These are phyloP conservation scores for Nemotelus pantherinus DNA, from an alignment of 2,888 invertebrate species.

Conservation along the genomic window DNA sequence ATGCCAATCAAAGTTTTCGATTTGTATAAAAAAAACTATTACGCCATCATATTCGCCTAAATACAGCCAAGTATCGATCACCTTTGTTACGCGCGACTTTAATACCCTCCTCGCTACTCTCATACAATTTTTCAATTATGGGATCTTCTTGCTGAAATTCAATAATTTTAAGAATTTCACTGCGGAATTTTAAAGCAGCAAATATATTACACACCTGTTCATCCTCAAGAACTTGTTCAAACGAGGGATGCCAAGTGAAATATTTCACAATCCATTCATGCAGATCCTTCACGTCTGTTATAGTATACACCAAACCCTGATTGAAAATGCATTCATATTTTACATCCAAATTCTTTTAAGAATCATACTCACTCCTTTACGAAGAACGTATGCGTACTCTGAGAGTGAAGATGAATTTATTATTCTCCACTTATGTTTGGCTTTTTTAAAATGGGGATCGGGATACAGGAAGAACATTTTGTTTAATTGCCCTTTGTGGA, in stretches of 20 bases:
- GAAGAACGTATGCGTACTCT: slow-evolving; percentile 95
- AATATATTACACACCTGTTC: slow-evolving; percentile 73
- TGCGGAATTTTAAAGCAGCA: no score
- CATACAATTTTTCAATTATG: slow-evolving; percentile 87
- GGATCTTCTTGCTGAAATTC: slow-evolving; percentile 77
- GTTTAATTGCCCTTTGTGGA: slow-evolving; percentile 90
- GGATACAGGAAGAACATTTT: slow-evolving; percentile 99
- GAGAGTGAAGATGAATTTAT: slow-evolving; percentile 92
- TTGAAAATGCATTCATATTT: slow-evolving; percentile 49
- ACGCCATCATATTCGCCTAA: slow-evolving; percentile 69
- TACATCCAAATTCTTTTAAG: background rate
- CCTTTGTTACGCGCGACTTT: slow-evolving; percentile 97
- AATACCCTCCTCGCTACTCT: slow-evolving; percentile 97
- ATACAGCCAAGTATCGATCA: slow-evolving; percentile 91
- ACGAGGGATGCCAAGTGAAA: slow-evolving; percentile 89
- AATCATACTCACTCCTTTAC: slow-evolving; percentile 74
- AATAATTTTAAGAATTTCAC: background rate
- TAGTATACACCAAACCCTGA: slow-evolving; percentile 91
- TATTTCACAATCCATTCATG: slow-evolving; percentile 97
- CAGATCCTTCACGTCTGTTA: slow-evolving; percentile 97
- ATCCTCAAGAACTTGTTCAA: slow-evolving; percentile 77
- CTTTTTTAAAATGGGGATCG: slow-evolving; percentile 98
- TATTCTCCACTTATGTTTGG: slow-evolving; percentile 99
- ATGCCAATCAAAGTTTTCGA: background rate
- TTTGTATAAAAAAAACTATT: background rate